Evolutionary conservation across 1,140 invertebrate species (phyloP), one percentile per base, ranked within the genome.

Genomic region (Zaprionus lachaisei): DNA sequence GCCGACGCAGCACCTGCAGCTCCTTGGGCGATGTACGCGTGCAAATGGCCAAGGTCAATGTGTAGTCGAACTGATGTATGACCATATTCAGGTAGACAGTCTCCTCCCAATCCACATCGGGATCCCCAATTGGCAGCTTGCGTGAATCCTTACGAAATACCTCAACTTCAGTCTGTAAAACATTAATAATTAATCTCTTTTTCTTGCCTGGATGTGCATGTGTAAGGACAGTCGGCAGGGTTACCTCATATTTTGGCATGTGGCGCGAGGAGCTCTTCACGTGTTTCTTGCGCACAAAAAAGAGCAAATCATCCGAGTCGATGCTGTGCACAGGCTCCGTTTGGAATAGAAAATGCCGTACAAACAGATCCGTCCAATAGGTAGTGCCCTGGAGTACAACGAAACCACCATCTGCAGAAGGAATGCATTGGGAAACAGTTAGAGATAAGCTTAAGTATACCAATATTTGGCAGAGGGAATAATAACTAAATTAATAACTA

Each of bases 1-100:
- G 98, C 93, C 98, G 96, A 90, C 97, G 96, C 57, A 99, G 94
- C 75, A 96, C 96, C 94, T 99, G 98, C 86, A 99, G 95, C 94
- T 99, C 97, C 94, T 99, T 98, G 56, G 98, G 97, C 91, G 97
- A 98, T 65, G 98, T 99, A 93, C 98, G 95, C 54, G 98, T 99
- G 94, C 99, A 99, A 84, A 99, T 98, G 71, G 98, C 99, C 93
- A 99, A 94, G 12, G 99, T 99, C 51, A 99, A 94, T 54, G 96
- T 98, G 93, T 99, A 99, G 93, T 99, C 98, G 94, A 99, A 98
- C 94, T 99, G 98, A 94, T 99, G 99, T 90, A 99, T 96, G 77
- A 99, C 98, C 80, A 99, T 94, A 94, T 99, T 99, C 56, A 99
- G 94, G 94, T 99, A 99, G 70, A 99, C 98, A 56, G 99, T 99